These are phyloP conservation scores for Leucophenga maculata DNA, from an alignment of 2,888 invertebrate species.

Conservation along the genomic window DNA sequence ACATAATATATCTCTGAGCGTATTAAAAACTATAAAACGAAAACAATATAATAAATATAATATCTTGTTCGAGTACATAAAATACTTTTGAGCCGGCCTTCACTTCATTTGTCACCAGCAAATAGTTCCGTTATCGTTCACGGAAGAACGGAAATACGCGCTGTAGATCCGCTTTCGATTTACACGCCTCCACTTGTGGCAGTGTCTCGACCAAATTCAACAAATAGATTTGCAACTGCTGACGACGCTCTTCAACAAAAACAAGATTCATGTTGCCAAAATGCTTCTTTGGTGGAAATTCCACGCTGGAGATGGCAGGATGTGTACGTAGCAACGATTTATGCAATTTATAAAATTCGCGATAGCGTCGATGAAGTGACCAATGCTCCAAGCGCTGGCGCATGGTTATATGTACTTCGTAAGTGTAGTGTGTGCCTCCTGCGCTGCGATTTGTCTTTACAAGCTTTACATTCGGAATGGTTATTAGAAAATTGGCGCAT, in stretches of 20 bases:
- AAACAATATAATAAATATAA: neutral
- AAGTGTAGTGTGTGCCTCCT: conserved; percentile 62
- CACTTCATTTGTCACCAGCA: neutral
- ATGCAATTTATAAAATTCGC: conserved; percentile 91
- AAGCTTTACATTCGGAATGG: conserved; percentile 68
- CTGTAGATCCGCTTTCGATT: conserved; percentile 84
- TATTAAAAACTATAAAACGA: too few species aligned
- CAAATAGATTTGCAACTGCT: conserved; percentile 89
- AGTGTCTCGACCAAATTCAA: conserved; percentile 86
- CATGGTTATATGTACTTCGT: conserved; percentile 71
- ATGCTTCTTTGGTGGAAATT: conserved; percentile 96
- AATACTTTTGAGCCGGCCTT: neutral
- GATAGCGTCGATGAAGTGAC: conserved; percentile 95
- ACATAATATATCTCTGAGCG: neutral
- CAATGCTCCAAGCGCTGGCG: conserved; percentile 82
- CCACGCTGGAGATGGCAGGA: conserved; percentile 85
- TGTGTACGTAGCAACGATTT: conserved; percentile 84
- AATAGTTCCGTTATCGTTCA: conserved; percentile 72
- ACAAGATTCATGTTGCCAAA: conserved; percentile 90
- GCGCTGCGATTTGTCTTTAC: conserved; percentile 49
- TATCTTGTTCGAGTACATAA: neutral
- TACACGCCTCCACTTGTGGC: conserved; percentile 83
- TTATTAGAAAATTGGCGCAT: conserved; percentile 67
- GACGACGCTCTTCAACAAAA: conserved; percentile 90
- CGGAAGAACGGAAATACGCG: conserved; percentile 89